Evolutionary conservation across 1,140 invertebrate species (phyloP).

Genomic region (Onthophagus taurus): DNA sequence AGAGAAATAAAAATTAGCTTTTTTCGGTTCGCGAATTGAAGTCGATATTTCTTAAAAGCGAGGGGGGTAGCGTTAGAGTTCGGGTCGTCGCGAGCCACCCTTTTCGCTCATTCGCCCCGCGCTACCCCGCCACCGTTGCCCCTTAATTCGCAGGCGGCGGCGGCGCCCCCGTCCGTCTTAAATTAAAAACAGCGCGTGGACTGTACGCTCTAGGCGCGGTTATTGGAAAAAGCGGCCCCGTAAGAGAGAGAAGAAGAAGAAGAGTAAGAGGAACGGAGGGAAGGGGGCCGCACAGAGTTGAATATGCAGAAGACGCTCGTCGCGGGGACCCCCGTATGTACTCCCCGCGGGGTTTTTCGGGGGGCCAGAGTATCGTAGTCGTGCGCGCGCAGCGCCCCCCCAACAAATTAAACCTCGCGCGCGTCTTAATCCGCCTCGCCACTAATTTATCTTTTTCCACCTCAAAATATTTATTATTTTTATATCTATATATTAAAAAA

Average conservation of each 20-base stretch:
- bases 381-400: conserved; percentile 12
- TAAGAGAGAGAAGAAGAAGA: conserved; percentile 9
- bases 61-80: neutral
- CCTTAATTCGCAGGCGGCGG: conserved; percentile 10
- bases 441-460: conserved; percentile 13
- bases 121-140: neutral
- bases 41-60: conserved; percentile 17
- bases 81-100: neutral
- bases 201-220: too few species aligned
- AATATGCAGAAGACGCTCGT: neutral
- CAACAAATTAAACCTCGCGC: conserved; percentile 14
- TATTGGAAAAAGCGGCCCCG: conserved; percentile 19
- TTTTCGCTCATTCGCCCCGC: conserved; percentile 9
- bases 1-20: too few species aligned
- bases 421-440: conserved; percentile 15
- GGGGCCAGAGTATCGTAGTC: neutral
- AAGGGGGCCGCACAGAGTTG: conserved; percentile 3
- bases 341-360: neutral
- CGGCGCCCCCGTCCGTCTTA: conserved; percentile 22
- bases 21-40: conserved; percentile 16
- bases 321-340: too few species aligned
- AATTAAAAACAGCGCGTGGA: conserved; percentile 26
- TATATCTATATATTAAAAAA: too few species aligned
- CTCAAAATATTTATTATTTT: conserved; percentile 30
- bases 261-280: neutral